phyloP scores from a whole-genome alignment of 2,797 vertebrate species.

The Eremophila alpestris region DNA sequence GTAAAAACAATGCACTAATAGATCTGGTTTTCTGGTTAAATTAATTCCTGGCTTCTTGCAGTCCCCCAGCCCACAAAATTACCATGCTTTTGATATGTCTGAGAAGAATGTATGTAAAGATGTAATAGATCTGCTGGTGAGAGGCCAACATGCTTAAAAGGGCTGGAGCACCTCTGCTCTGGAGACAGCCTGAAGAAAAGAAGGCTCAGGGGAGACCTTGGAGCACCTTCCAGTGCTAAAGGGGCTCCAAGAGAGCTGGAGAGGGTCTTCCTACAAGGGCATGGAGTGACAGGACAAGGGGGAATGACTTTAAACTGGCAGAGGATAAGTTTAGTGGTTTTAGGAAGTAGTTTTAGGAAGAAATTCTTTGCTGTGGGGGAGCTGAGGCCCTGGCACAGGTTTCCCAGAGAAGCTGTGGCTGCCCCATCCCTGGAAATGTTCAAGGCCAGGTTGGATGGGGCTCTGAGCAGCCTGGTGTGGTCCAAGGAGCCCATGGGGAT shows the following conservation, averaged over 20 bases:
- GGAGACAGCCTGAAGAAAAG: background rate
- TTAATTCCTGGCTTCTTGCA: slow-evolving; percentile 38
- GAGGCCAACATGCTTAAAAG: background rate
- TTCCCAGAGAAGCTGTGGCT: background rate
- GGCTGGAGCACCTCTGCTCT: background rate
- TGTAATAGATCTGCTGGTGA: background rate
- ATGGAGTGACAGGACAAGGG: background rate
- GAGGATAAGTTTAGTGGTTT: background rate
- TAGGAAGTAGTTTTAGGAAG: background rate
- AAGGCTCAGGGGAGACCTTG: background rate
- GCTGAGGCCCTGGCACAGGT: accelerated
- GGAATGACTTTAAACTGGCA: background rate
- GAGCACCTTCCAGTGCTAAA: background rate
- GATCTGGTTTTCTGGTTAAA: slow-evolving; percentile 50
- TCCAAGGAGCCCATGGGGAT: background rate
- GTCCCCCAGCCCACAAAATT: slow-evolving; percentile 41
- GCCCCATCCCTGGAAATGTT: background rate
- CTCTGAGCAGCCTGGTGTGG: background rate
- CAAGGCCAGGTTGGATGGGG: background rate
- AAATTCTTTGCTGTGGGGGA: background rate
- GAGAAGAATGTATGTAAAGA: background rate
- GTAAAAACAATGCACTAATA: slow-evolving; percentile 48
- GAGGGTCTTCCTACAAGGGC: background rate
- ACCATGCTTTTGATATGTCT: slow-evolving; percentile 44
- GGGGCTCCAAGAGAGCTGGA: background rate